phyloP scores from a whole-genome alignment of 2,888 invertebrate species.

The Sarcophaga rosellei region DNA sequence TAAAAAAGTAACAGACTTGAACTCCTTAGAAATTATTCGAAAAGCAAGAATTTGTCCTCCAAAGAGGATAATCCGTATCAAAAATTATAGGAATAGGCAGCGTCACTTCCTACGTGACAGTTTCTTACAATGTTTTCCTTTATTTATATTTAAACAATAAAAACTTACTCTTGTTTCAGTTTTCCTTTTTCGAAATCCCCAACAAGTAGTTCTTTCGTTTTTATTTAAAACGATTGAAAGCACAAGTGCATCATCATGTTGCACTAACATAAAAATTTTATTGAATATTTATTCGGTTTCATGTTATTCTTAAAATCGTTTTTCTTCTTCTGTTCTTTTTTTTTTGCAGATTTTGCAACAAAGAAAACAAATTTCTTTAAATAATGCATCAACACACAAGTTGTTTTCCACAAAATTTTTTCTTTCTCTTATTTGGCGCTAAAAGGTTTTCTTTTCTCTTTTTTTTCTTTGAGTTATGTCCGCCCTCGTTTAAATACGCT shows the following conservation, averaged over 20 bases:
- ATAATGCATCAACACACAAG: background rate
- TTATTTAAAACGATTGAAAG: constrained; percentile 16
- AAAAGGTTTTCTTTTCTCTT: constrained; percentile 44
- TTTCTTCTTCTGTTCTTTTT: too few relatives aligned
- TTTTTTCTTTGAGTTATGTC: background rate
- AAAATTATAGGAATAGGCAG: too few relatives aligned
- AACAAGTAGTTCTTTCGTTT: too few relatives aligned
- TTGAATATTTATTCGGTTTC: constrained; percentile 32
- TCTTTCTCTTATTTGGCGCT: constrained; percentile 12
- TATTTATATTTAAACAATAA: too few relatives aligned
- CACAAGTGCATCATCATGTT: constrained; percentile 32
- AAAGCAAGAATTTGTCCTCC: too few relatives aligned
- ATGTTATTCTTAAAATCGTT: background rate
- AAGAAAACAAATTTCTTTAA: constrained; percentile 5
- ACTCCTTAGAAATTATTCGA: too few relatives aligned
- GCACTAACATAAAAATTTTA: constrained; percentile 28
- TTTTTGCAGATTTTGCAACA: background rate
- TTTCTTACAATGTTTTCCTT: too few relatives aligned
- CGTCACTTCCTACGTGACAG: too few relatives aligned
- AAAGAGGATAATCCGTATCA: too few relatives aligned
- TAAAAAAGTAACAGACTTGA: too few relatives aligned
- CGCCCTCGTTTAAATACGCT: background rate
- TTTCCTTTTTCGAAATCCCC: too few relatives aligned
- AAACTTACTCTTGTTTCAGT: too few relatives aligned
- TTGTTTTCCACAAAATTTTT: constrained; percentile 17